A percentile compares a stretch with the other conserved stretches of the same genome.
Evolutionary conservation across 2,113 vertebrate genomes (phyloP).

Genomic region (Saimiri boliviensis): DNA sequence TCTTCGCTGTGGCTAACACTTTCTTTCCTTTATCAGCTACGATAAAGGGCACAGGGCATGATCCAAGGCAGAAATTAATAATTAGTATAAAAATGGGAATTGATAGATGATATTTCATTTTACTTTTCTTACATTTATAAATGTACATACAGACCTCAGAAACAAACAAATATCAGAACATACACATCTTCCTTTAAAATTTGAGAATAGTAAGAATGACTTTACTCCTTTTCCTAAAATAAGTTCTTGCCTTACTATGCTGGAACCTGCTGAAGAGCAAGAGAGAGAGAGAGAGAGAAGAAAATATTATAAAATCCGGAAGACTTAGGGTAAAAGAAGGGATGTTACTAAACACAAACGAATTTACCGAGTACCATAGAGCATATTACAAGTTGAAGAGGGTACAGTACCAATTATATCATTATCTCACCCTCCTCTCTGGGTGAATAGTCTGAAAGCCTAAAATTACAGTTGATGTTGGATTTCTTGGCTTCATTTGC

Average conservation of each 20-base stretch:
- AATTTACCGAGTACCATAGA: constrained; percentile 36
- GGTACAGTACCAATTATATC: constrained; percentile 66
- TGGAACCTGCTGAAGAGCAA: not conserved
- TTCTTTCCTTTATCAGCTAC: not conserved
- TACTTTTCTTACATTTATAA: not conserved
- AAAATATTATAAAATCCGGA: constrained; percentile 15
- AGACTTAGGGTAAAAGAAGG: constrained; percentile 11
- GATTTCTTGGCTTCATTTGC: constrained; percentile 76
- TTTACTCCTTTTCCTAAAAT: not conserved
- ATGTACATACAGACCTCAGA: not conserved
- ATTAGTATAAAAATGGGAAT: not conserved
- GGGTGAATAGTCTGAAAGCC: constrained; percentile 58
- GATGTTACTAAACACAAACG: not conserved
- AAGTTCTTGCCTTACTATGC: not conserved
- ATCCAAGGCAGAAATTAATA: constrained; percentile 19
- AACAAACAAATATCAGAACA: not conserved
- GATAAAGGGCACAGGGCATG: not conserved
- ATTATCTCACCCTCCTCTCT: constrained; percentile 68
- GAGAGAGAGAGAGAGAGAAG: not conserved
- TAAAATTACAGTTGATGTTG: constrained; percentile 62
- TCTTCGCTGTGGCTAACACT: not conserved
- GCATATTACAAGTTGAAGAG: constrained; percentile 67
- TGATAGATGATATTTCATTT: not conserved
- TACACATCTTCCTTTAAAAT: not conserved
- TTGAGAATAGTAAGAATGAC: not conserved